phyloP scores from a whole-genome alignment of 2,797 vertebrate genomes.

The Sebastes taczanowskii region DNA sequence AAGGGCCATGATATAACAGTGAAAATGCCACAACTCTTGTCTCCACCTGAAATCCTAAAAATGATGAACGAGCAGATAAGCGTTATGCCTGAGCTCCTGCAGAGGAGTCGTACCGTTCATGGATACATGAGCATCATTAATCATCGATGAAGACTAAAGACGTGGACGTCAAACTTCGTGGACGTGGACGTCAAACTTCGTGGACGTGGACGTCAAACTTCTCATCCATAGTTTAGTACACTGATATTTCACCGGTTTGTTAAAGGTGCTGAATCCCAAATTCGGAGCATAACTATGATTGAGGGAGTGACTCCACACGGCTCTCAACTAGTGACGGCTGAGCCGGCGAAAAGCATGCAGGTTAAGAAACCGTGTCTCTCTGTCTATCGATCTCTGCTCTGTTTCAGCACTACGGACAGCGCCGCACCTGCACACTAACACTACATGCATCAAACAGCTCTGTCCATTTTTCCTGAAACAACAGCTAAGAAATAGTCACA shows the following conservation, averaged over 20 bases:
- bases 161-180: no score
- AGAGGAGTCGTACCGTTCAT: neutral
- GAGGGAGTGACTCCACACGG: no score
- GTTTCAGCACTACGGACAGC: no score
- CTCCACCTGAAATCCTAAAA: neutral
- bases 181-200: conserved; percentile 14
- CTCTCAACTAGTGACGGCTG: no score
- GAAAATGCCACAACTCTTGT: conserved; percentile 1
- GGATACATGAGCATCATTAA: conserved; percentile 16
- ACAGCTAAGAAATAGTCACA: no score
- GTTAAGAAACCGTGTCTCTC: no score
- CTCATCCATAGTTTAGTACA: neutral
- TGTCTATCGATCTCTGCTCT: no score
- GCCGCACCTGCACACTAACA: no score
- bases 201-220: conserved; percentile 6
- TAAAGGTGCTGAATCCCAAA: neutral
- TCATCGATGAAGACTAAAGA: conserved; percentile 11
- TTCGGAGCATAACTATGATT: no score
- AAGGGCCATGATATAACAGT: neutral
- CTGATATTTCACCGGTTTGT: neutral
- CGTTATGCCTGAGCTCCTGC: conserved; percentile 6
- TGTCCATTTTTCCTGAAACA: neutral
- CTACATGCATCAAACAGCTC: no score
- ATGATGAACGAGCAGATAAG: conserved; percentile 34
- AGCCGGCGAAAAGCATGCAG: no score